Conservation (phyloP, 1,140 invertebrate species). For the Drosophila triauraria region DNA sequence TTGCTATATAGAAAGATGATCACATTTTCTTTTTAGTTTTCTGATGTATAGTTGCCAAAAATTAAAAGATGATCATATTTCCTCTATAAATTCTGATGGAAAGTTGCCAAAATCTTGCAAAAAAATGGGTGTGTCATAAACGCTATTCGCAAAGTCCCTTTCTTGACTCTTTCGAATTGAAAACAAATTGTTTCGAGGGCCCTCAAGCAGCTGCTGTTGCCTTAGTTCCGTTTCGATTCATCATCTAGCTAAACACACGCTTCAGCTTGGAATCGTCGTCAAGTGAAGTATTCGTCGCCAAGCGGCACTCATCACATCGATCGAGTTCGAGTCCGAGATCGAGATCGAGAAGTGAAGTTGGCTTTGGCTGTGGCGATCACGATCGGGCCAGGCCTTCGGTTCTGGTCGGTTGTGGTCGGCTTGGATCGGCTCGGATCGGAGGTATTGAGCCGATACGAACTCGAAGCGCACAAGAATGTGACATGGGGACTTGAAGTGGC, state of each 20-base stretch:
- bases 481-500: conserved; percentile 73
- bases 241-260: conserved; percentile 12
- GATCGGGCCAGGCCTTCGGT: conserved; percentile 14
- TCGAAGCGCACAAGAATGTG: conserved; percentile 66
- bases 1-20: background rate
- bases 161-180: background rate
- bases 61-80: background rate
- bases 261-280: conserved; percentile 5
- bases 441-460: background rate
- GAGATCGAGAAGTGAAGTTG: conserved; percentile 19
- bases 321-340: conserved; percentile 2
- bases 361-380: conserved; percentile 37
- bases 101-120: background rate
- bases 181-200: conserved; percentile 5
- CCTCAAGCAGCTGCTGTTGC: conserved; percentile 2
- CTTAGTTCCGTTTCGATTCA: conserved; percentile 15
- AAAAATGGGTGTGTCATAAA: background rate
- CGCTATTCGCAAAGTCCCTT: background rate
- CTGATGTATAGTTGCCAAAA: background rate
- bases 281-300: conserved; percentile 60
- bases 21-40: background rate
- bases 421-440: conserved; percentile 1
- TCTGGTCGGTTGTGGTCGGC: background rate
- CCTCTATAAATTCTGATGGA: background rate
- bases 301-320: conserved; percentile 44